A percentile compares a stretch with the other conserved stretches of the same genome.
These are phyloP conservation scores for Sturnira hondurensis DNA, from an alignment of 2,113 vertebrate genomes.

Conservation along the genomic window DNA sequence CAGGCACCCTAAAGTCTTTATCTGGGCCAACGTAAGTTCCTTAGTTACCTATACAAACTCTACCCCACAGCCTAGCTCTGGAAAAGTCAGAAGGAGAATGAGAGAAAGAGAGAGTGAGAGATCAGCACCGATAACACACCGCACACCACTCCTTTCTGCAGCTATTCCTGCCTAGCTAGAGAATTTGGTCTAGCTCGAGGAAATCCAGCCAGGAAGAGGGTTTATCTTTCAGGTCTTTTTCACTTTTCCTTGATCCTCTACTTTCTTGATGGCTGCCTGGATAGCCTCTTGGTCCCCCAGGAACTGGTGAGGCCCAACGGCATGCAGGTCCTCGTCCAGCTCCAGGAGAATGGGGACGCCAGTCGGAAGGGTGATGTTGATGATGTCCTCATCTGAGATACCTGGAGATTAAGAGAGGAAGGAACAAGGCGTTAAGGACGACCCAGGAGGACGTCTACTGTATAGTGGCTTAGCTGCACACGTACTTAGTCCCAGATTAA, in stretches of 20 bases:
- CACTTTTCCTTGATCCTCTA: conserved; percentile 98
- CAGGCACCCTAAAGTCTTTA: background rate
- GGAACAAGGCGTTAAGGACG: background rate
- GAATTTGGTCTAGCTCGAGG: too few species aligned
- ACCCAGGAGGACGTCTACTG: background rate
- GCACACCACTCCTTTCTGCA: background rate
- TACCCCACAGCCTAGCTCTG: background rate
- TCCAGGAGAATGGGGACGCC: conserved; percentile 94
- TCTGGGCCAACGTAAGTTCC: background rate
- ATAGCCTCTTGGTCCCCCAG: conserved; percentile 94
- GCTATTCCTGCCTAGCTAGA: background rate
- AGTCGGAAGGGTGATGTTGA: conserved; percentile 92
- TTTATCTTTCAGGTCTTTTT: conserved; percentile 74
- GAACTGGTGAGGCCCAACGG: conserved; percentile 89
- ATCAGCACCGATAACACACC: conserved; percentile 49
- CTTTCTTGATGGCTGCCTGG: conserved; percentile 95
- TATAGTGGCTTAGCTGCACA: background rate
- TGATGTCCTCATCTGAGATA: conserved; percentile 92
- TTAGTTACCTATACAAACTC: background rate
- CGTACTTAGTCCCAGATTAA: background rate
- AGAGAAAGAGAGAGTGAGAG: background rate
- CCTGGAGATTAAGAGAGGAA: conserved; percentile 79
- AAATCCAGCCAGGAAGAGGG: background rate
- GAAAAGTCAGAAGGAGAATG: background rate
- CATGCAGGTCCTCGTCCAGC: conserved; percentile 89